Conservation (phyloP, 2,797 vertebrate genomes). For the Xerus rutilus region DNA sequence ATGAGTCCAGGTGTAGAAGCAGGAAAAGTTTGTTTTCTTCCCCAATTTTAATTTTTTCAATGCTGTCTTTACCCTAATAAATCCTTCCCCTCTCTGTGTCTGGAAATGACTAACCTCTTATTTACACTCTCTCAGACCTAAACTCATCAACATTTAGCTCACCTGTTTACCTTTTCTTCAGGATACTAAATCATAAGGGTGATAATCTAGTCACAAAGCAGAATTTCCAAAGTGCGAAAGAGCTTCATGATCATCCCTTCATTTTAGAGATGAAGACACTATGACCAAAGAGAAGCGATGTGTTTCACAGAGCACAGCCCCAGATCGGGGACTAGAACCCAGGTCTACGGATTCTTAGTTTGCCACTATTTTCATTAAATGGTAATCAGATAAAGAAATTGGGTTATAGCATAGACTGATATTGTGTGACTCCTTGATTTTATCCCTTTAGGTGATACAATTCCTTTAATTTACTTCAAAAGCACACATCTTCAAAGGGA, state of each 20-base stretch:
- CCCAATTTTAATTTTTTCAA: not conserved
- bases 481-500: constrained; percentile 39
- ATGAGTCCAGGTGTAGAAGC: not conserved
- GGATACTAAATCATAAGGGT: not conserved
- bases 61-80: not conserved
- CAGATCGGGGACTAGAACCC: not conserved
- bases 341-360: not conserved
- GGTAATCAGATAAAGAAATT: constrained; percentile 20
- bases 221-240: not conserved
- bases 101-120: not conserved
- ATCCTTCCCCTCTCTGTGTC: not conserved
- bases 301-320: not conserved
- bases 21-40: not conserved
- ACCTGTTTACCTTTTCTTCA: not conserved
- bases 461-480: constrained; percentile 47
- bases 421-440: not conserved
- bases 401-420: not conserved
- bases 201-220: not conserved
- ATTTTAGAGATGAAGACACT: not conserved
- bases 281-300: not conserved
- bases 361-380: not conserved
- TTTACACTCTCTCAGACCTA: not conserved
- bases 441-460: constrained; percentile 4
- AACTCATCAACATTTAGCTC: not conserved
- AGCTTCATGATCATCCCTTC: not conserved